A percentile compares a stretch with the other conserved stretches of the same genome.
Conservation (phyloP, 2,888 invertebrate species). For the Oxyscelio sp. region DNA sequence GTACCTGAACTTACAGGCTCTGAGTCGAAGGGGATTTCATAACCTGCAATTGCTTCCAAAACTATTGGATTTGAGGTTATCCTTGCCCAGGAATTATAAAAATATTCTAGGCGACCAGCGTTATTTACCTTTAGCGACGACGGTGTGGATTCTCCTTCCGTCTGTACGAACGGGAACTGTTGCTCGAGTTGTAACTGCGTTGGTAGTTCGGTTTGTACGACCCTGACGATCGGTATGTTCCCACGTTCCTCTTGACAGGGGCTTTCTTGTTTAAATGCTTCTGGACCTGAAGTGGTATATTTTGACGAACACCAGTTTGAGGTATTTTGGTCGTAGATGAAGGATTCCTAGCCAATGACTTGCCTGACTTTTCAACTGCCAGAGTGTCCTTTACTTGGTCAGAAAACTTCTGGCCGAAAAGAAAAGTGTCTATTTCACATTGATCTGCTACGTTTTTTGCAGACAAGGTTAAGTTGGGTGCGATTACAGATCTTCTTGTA, state of each 20-base stretch:
- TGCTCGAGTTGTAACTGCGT: too few species aligned
- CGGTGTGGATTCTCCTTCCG: not conserved
- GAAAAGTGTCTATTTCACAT: not conserved
- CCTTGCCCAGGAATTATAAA: not conserved
- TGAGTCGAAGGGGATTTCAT: not conserved
- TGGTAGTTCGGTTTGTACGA: not conserved
- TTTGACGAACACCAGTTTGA: too few species aligned
- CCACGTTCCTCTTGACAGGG: not conserved
- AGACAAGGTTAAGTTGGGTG: not conserved
- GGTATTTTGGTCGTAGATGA: too few species aligned
- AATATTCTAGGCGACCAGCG: not conserved
- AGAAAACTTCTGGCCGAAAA: constrained; percentile 5
- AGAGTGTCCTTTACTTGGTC: constrained; percentile 8
- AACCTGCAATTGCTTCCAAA: not conserved
- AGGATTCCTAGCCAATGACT: not conserved
- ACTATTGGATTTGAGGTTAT: not conserved
- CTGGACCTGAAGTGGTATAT: too few species aligned
- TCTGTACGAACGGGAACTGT: not conserved
- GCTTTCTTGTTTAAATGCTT: constrained; percentile 1
- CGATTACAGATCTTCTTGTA: not conserved
- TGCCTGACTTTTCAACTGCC: constrained; percentile 4
- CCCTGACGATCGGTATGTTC: not conserved
- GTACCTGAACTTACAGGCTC: not conserved
- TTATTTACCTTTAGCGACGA: not conserved
- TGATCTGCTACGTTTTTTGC: constrained; percentile 4